phyloP scores from a whole-genome alignment of 2,113 vertebrate genomes.

The Nibea albiflora region DNA sequence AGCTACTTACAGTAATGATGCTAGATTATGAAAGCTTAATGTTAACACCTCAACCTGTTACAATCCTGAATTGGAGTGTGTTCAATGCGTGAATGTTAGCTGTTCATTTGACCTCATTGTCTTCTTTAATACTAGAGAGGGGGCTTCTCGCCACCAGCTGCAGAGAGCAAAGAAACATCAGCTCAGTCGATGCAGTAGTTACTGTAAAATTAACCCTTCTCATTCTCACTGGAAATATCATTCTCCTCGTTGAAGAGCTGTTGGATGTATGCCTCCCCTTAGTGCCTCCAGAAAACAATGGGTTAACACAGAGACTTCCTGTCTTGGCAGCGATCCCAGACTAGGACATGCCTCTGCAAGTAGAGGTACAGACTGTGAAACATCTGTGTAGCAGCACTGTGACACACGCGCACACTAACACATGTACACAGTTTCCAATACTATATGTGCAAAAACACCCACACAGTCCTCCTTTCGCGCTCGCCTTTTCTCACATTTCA shows the following conservation, averaged over 20 bases:
- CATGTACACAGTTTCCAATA: conserved; percentile 26
- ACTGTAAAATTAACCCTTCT: conserved; percentile 55
- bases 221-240: conserved; percentile 5
- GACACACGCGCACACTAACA: conserved; percentile 78
- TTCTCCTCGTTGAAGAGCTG: conserved; percentile 15
- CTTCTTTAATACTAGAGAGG: background rate
- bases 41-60: background rate
- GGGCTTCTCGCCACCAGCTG: conserved; percentile 27
- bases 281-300: conserved; percentile 54
- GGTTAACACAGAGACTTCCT: conserved; percentile 87
- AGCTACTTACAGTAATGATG: background rate
- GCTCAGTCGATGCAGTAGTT: conserved; percentile 22
- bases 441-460: conserved; percentile 17
- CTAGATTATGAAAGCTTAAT: background rate
- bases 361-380: conserved; percentile 89
- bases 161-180: conserved; percentile 35
- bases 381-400: conserved; percentile 86
- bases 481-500: conserved; percentile 38
- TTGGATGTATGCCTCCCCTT: background rate
- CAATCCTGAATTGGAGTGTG: background rate
- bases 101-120: conserved; percentile 35
- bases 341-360: conserved; percentile 87
- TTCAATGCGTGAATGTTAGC: background rate
- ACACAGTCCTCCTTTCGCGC: conserved; percentile 12
- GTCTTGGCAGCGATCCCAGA: conserved; percentile 89